phyloP scores from a whole-genome alignment of 2,888 invertebrate genomes.

The Dasypolia templi region DNA sequence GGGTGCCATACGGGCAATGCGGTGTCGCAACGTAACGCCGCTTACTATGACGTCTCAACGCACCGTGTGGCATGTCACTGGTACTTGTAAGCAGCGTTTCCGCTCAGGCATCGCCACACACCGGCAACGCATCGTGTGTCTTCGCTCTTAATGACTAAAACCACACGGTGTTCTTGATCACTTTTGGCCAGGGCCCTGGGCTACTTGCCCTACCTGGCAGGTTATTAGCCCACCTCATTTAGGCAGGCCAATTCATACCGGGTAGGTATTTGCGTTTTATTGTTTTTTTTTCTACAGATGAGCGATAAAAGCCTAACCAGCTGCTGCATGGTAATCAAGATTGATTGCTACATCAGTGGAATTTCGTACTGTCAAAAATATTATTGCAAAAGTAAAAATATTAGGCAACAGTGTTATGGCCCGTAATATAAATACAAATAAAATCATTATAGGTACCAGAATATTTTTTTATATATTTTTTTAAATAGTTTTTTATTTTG shows the following conservation, averaged over 20 bases:
- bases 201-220: no score
- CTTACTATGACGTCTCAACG: not conserved
- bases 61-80: not conserved
- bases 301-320: not conserved
- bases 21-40: not conserved
- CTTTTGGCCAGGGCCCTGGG: not conserved
- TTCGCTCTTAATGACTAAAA: not conserved
- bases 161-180: not conserved
- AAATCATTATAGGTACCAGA: not conserved
- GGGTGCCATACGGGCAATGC: not conserved
- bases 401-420: not conserved
- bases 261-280: not conserved
- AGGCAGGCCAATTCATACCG: not conserved
- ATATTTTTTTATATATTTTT: no score
- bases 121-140: not conserved
- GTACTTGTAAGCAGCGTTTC: not conserved
- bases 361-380: not conserved
- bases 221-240: not conserved
- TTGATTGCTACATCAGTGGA: not conserved
- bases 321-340: not conserved
- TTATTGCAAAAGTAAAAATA: not conserved
- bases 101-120: not conserved
- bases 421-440: not conserved
- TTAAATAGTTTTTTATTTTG: not conserved
- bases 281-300: not conserved